Percentiles rank a stretch among this genome's conserved stretches.
phyloP scores from a whole-genome alignment of 2,113 vertebrate genomes.

The Odobenus rosmarus region DNA sequence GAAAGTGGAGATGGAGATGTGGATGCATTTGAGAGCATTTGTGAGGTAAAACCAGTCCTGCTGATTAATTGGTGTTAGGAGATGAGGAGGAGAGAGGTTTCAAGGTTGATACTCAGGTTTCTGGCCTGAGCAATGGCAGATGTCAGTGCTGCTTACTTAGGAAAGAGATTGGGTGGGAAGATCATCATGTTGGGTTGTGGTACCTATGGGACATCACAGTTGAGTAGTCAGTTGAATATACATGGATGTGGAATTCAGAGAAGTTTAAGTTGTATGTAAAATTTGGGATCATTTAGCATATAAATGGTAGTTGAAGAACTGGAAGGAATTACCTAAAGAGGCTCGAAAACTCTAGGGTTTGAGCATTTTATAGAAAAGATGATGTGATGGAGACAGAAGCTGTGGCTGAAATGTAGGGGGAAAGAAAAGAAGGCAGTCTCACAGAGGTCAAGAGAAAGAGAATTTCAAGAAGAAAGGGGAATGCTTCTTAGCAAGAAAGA shows the following conservation, averaged over 20 bases:
- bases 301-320: background rate
- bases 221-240: background rate
- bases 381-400: background rate
- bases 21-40: background rate
- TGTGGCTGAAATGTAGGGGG: background rate
- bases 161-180: background rate
- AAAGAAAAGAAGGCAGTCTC: background rate
- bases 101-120: background rate
- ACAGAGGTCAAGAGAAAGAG: background rate
- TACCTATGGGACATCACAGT: background rate
- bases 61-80: background rate
- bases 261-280: background rate
- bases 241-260: background rate
- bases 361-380: background rate
- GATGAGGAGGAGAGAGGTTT: background rate
- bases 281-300: background rate
- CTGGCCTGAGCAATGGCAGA: background rate
- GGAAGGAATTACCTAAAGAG: background rate
- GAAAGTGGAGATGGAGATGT: no score
- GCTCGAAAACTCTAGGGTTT: background rate
- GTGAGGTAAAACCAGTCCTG: background rate
- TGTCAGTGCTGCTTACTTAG: background rate
- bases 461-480: background rate
- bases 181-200: background rate
- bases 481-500: background rate